phyloP scores from a whole-genome alignment of 2,113 vertebrate species.

The Pomatorhinus ruficollis region DNA sequence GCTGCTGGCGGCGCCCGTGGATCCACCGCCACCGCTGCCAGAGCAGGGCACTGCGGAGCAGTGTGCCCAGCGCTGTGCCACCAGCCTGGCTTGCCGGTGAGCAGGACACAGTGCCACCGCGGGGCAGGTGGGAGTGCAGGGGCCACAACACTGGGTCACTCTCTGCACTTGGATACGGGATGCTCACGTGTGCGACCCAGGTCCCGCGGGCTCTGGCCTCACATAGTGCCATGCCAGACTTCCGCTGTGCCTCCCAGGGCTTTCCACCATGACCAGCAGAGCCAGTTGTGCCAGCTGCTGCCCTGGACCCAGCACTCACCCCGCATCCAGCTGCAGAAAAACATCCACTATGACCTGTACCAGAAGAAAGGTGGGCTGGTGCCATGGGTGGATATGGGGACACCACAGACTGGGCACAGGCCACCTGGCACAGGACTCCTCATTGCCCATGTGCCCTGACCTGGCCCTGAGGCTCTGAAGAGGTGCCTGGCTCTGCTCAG shows the following conservation, averaged over 20 bases:
- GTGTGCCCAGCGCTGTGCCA: constrained; percentile 83
- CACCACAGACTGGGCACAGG: neutral
- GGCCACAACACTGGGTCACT: fast-evolving
- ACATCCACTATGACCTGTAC: constrained; percentile 89
- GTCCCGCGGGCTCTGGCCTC: fast-evolving
- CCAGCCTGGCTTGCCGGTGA: constrained; percentile 85
- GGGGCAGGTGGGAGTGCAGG: neutral
- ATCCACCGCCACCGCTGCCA: neutral
- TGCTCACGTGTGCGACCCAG: neutral
- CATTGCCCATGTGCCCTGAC: neutral
- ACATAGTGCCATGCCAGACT: fast-evolving
- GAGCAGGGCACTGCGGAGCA: constrained; percentile 75
- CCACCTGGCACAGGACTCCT: neutral
- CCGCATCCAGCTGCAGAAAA: constrained; percentile 80
- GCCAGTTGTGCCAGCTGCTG: constrained; percentile 84
- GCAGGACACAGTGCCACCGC: fast-evolving
- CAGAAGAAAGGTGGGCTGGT: constrained; percentile 89
- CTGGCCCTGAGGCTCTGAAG: fast-evolving
- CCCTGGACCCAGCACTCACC: constrained; percentile 85
- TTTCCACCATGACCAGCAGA: constrained; percentile 87
- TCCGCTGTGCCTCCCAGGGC: constrained; percentile 69
- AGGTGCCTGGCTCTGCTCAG: constrained; percentile 50
- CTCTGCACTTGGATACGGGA: neutral
- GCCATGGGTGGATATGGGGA: fast-evolving
- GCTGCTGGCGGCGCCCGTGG: constrained; percentile 67